Evolutionary conservation across 2,797 vertebrate species (phyloP).

Genomic region (Pempheris klunzingeri): DNA sequence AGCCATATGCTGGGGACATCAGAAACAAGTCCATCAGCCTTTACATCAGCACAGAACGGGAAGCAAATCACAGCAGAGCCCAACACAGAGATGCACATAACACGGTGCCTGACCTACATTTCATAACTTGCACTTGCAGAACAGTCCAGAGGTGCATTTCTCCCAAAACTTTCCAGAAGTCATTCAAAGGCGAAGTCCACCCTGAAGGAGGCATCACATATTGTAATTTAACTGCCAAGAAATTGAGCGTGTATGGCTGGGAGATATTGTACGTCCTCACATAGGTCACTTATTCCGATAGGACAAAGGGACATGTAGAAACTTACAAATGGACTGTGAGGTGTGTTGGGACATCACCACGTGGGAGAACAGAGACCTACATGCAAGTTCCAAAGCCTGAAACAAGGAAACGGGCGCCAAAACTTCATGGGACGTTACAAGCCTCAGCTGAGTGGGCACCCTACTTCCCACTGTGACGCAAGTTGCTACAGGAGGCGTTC

Average conservation of each 20-base stretch:
- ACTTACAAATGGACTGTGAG: too few relatives aligned
- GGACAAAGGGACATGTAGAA: not conserved
- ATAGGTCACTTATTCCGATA: not conserved
- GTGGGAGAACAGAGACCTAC: too few relatives aligned
- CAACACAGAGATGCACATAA: not conserved
- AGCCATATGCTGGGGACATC: conserved; percentile 64
- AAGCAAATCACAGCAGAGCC: conserved; percentile 12
- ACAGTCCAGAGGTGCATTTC: conserved; percentile 26
- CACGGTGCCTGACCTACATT: conserved; percentile 25
- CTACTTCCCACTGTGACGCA: too few relatives aligned
- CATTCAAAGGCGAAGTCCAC: conserved; percentile 33
- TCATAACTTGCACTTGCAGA: not conserved
- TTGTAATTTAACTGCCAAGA: conserved; percentile 43
- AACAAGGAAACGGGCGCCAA: too few relatives aligned
- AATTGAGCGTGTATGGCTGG: conserved; percentile 10
- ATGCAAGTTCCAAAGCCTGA: too few relatives aligned
- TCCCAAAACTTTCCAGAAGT: conserved; percentile 44
- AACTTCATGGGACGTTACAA: too few relatives aligned
- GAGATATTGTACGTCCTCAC: conserved; percentile 29
- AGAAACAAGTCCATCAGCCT: conserved; percentile 63
- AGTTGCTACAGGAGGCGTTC: too few relatives aligned
- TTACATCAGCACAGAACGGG: conserved; percentile 31
- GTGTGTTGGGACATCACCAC: too few relatives aligned
- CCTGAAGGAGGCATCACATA: conserved; percentile 30
- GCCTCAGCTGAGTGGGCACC: too few relatives aligned